Base-by-base conservation (phyloP, 2,888 invertebrate species). In the Drosophila nr. perissopoda region DNA sequence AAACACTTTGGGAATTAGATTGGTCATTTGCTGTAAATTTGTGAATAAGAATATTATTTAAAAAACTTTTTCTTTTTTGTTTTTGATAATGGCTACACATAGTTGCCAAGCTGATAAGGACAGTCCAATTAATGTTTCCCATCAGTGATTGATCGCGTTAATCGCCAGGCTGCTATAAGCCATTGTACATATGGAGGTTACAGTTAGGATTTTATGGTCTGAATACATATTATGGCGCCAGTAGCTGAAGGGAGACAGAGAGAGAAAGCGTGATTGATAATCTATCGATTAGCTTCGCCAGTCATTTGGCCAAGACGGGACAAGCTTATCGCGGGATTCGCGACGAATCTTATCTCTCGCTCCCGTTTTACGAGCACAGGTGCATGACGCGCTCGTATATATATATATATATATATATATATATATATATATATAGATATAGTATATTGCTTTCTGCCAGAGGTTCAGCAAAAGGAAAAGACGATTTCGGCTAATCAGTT, bases 71-170 rank as follows among this genome's bases (percentile, higher is more conserved):
- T 16, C 16, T 36, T 16, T 36, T 16, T 34, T 34, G 0, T 36
- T 36, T 31, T 31, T 31, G 31, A 31, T 31, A 31, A 31, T 16
- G 16, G 21, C 7, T 1, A 45, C 21, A 56, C 25, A 57, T 33
- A 58, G 45, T 62, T 54, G 21, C 21, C 45, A 48, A 16, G 51
- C 42, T 76, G 87, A 82, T 82, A 87, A 82, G 67, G 64, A 34
- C 40, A 57, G 27, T 34, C 40, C 64, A 29, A 49, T 34, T 25
- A 34, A 27, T n/a, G 59, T 56, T 54, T 42, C 36, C 60, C 60
- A 59, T 59, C 59, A 53, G 57, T 10, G 33, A 69, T 25, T 45
- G 16, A 45, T 45, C 16, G 45, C 8, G 7, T 45, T 45, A 25
- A 25, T 45, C 45, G 45, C 8, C 16, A 4, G 8, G 4, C 11